Conservation (phyloP, 2,113 vertebrate species). For the Chionomys nivalis region DNA sequence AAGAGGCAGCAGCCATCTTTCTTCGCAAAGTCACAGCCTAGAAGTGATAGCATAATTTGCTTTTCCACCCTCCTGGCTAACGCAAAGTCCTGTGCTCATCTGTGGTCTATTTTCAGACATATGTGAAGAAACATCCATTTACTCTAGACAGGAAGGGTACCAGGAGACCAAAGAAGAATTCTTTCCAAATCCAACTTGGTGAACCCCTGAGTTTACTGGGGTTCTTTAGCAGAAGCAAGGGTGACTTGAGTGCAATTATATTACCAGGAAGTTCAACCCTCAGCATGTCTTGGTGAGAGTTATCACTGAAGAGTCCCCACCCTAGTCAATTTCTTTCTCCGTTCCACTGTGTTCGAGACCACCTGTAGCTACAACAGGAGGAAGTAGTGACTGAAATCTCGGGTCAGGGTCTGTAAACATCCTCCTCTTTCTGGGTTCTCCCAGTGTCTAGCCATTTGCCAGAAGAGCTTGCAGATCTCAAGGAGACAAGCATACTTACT, state of each 20-base stretch:
- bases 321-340: background rate
- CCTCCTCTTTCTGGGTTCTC: background rate
- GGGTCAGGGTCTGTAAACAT: background rate
- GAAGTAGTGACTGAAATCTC: background rate
- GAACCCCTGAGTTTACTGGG: background rate
- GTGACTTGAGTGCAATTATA: background rate
- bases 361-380: background rate
- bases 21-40: background rate
- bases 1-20: background rate
- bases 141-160: background rate
- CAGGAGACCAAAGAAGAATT: background rate
- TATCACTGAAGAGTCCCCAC: background rate
- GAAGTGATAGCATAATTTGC: background rate
- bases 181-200: background rate
- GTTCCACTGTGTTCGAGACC: background rate
- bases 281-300: background rate
- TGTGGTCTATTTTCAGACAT: background rate
- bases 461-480: background rate
- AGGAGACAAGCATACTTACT: background rate
- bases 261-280: background rate
- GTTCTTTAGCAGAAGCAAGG: background rate
- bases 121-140: background rate
- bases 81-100: background rate
- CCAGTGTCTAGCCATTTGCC: background rate
- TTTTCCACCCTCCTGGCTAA: background rate